Base-by-base conservation (phyloP, 2,797 vertebrate genomes). In the Pangasius djambal region DNA sequence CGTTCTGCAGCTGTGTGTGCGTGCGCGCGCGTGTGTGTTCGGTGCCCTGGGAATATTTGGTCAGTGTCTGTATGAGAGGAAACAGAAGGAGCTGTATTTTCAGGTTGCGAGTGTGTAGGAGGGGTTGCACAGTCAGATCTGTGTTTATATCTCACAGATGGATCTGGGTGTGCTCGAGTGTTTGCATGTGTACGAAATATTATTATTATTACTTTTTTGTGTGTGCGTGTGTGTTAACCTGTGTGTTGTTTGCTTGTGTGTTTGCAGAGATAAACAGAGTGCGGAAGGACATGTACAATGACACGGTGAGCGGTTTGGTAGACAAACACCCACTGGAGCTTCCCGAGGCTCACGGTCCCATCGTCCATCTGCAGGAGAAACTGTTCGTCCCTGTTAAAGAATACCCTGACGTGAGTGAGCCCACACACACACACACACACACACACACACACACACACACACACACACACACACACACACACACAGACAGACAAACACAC, bases 311-410 rank as follows among this genome's bases (percentile, higher is more conserved):
- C 89, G 96, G 97, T 91, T 94, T 97, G 92, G 96, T 96, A 93
- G 97, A 97, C 63, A 97, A 94, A 93, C 96, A 95, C 91, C 96
- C 97, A 0, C 92, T 97, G 94, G 96, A 97, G 93, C 94, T 97
- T 91, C 97, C 97, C 0, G 97, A 97, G 86, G 91, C 96, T 20
- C 40, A 93, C 6, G 97, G 97, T 85, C 94, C 97, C 92, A 95
- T 97, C 79, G 93, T 97, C 88, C 96, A 97, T 92, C 95, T 96
- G 93, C 96, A 97, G 94, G 96, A 97, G 94, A 97, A 97, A 93
- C 95, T 97, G 91, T 97, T 97, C 91, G 96, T 97, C 94, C 97
- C 97, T 91, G 96, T 97, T 87, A 97, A 97, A 95, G 96, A 97
- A 92, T 97, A 97, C 92, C 97, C 97, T 6, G 97, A 97, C 12